Evolutionary conservation across 2,888 invertebrate species (phyloP).

Genomic region (Epirrhoe tristata): DNA sequence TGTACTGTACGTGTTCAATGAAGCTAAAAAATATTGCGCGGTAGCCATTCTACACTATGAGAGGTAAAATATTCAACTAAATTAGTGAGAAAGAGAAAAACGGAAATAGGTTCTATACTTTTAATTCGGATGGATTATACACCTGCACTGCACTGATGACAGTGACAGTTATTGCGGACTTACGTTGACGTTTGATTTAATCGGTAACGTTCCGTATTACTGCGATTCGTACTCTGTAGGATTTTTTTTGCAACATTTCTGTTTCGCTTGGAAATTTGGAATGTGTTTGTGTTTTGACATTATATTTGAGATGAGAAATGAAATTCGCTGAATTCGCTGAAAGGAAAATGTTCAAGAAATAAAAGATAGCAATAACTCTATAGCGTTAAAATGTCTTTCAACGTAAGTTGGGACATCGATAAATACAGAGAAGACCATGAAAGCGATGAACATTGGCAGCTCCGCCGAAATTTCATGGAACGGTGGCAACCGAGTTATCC

Average conservation of each 20-base stretch:
- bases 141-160: background rate
- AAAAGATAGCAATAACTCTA: background rate
- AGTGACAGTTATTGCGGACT: background rate
- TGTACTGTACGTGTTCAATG: too few relatives aligned
- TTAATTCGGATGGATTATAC: background rate
- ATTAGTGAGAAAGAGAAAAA: background rate
- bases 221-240: too few relatives aligned
- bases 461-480: slow-evolving; percentile 91
- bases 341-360: background rate
- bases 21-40: background rate
- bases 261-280: background rate
- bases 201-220: too few relatives aligned
- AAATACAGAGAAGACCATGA: slow-evolving; percentile 92
- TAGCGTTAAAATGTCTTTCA: slow-evolving; percentile 56
- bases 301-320: background rate
- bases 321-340: background rate
- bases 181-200: background rate
- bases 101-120: background rate
- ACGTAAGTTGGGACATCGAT: slow-evolving; percentile 89
- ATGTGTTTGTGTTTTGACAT: background rate
- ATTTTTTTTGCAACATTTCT: too few relatives aligned
- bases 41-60: background rate
- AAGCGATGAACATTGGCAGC: slow-evolving; percentile 95
- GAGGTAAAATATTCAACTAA: background rate
- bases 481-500: slow-evolving; percentile 89